A percentile compares a stretch with the other conserved stretches of the same genome.
Conservation (phyloP, 2,888 invertebrate species). For the Minunthozetes semirufus region DNA sequence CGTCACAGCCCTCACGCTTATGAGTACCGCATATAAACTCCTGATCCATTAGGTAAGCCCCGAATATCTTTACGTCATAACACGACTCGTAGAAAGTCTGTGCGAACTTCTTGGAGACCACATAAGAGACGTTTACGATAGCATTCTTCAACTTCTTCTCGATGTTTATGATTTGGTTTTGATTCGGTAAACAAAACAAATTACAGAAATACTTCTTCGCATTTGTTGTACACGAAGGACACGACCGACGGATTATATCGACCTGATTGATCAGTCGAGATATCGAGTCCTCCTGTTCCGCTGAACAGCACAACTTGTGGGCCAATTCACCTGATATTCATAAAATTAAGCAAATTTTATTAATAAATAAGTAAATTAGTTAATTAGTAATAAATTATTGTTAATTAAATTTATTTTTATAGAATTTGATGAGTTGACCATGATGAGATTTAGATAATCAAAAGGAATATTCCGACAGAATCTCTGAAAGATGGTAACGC, state of each 20-base stretch:
- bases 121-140: conserved; percentile 31
- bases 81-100: conserved; percentile 33
- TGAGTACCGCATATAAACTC: conserved; percentile 28
- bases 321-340: conserved; percentile 29
- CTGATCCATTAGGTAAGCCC: conserved; percentile 34
- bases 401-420: too few relatives aligned
- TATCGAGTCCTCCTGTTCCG: conserved; percentile 35
- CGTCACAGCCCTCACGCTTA: conserved; percentile 21
- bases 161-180: conserved; percentile 20
- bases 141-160: conserved; percentile 15
- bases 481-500: too few relatives aligned
- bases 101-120: conserved; percentile 27
- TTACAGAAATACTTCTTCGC: conserved; percentile 36
- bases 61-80: conserved; percentile 33
- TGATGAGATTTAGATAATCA: too few relatives aligned
- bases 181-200: conserved; percentile 35
- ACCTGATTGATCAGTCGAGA: conserved; percentile 21
- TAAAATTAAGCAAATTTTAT: too few relatives aligned
- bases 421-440: too few relatives aligned
- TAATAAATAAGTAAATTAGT: too few relatives aligned
- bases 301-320: conserved; percentile 31
- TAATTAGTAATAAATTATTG: too few relatives aligned
- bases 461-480: too few relatives aligned
- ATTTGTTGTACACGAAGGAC: conserved; percentile 36
- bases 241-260: conserved; percentile 31